phyloP scores from a whole-genome alignment of 1,140 invertebrate species.

The Bombus breviceps region DNA sequence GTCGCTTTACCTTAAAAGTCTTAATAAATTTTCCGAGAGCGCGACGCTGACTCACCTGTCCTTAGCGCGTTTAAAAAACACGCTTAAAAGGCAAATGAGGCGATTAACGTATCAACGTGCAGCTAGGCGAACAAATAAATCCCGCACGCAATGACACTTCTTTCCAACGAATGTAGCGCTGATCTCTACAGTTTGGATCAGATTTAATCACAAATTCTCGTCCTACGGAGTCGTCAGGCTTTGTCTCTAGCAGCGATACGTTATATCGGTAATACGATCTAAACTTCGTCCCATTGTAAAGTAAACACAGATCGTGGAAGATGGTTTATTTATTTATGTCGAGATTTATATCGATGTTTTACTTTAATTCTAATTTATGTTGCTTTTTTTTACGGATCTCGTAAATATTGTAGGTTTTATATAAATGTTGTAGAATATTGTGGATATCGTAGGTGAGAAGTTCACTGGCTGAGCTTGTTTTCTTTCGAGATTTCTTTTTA shows the following conservation, averaged over 20 bases:
- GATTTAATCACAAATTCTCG: background rate
- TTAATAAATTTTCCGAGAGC: slow-evolving; percentile 44
- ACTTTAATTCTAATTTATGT: too few species aligned
- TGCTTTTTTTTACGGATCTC: too few species aligned
- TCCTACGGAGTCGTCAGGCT: background rate
- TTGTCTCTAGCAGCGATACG: background rate
- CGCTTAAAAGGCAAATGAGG: slow-evolving; percentile 51
- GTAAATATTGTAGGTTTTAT: too few species aligned
- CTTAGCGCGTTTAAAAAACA: slow-evolving; percentile 35
- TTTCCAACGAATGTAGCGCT: background rate
- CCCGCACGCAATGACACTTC: background rate
- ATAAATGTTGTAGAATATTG: too few species aligned
- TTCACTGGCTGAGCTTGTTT: accelerated
- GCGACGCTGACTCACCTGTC: slow-evolving; percentile 41
- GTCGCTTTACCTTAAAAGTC: slow-evolving; percentile 31
- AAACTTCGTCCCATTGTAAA: background rate
- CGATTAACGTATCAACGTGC: slow-evolving; percentile 35
- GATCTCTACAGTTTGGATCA: background rate
- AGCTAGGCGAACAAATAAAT: slow-evolving; percentile 37
- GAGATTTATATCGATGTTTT: too few species aligned
- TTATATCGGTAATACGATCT: background rate
- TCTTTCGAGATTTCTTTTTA: too few species aligned
- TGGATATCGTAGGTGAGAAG: too few species aligned
- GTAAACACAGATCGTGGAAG: too few species aligned
- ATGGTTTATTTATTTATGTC: too few species aligned